Evolutionary conservation across 2,888 invertebrate species (phyloP).

Genomic region (Pollenia labialis): DNA sequence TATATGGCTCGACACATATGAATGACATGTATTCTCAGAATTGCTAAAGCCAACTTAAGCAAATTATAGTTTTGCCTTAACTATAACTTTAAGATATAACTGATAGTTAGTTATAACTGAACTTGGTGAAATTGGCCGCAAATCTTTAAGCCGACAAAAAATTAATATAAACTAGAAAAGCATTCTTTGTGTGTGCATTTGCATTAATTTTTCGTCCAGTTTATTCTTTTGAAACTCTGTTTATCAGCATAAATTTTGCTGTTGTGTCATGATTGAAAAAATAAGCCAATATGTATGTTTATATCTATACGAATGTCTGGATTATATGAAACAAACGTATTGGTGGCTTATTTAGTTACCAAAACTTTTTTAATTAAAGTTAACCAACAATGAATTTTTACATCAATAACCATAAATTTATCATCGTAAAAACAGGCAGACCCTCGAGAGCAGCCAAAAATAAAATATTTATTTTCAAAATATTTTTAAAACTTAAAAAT

Average conservation of each 20-base stretch:
- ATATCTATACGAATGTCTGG: constrained; percentile 3
- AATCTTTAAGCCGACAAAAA: too few relatives aligned
- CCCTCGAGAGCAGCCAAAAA: constrained; percentile 12
- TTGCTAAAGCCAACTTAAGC: too few relatives aligned
- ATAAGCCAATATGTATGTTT: neutral
- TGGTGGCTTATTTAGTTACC: constrained; percentile 21
- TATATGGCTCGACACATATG: too few relatives aligned
- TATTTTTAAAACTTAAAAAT: neutral
- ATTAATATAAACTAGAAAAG: too few relatives aligned
- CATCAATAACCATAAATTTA: constrained; percentile 61
- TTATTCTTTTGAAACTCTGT: neutral
- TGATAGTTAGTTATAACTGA: too few relatives aligned
- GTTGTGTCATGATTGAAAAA: neutral
- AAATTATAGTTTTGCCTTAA: too few relatives aligned
- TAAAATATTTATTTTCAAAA: constrained; percentile 13
- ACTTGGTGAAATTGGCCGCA: too few relatives aligned
- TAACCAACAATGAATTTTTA: constrained; percentile 52
- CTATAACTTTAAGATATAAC: too few relatives aligned
- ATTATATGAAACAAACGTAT: neutral
- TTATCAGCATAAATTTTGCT: neutral
- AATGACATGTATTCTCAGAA: too few relatives aligned
- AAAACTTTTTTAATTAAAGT: constrained; percentile 59
- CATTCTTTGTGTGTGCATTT: too few relatives aligned
- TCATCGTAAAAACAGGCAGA: constrained; percentile 48
- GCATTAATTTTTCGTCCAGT: too few relatives aligned